Base-by-base conservation (phyloP, 37 sponge, comb jelly and placozoan genomes). In the Chondrilla cf. caribensis region DNA sequence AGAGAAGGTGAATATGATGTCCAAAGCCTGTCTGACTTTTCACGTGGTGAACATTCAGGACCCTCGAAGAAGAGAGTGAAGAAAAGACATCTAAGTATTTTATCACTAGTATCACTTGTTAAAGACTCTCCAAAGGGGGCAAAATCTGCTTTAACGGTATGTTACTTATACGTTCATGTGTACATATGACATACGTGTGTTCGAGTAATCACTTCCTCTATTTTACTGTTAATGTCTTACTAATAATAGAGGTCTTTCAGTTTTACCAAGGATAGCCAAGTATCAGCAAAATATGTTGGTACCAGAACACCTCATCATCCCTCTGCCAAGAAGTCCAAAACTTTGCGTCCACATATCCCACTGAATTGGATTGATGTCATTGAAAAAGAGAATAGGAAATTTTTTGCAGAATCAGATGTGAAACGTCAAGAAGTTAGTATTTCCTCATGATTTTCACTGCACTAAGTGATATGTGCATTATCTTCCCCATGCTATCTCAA, bases 341-440 rank as follows among this genome's bases (percentile, higher is more conserved):
- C 29, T 4, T 33, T 33, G 35, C 31, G 35, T 33, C 33, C 68
- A 29, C 35, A 29, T 67, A 29, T 70, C 26, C 79, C 73, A 17
- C n/a, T 58, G 38, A 90, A 82, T 29, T 90, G 90, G 90, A 79
- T 79, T 44, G 90, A 70, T 38, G 39, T 54, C 2, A 58, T 86
- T 22, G 81, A 79, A 54, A 36, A 60, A 70, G 87, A 78, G 3
- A 7, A 25, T 22, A 31, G 22, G n/a, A 54, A 79, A 54, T 28
- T 60, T 40, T 86, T 55, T 64, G 54, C 54, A 26, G 85, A 79
- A 62, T 83, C 85, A 33, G 83, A 90, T 36, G 70, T 86, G 19
- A 90, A 82, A 64, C 47, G 90, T 78, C 90, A 90, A 31, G 90
- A 90, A 79, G 90, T 90, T 47, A 47, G 51, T 47, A 14, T 47